Percentiles rank a stretch among this genome's conserved stretches.
phyloP scores from a whole-genome alignment of 2,888 invertebrate genomes.

The Hermaeophaga mercurialis region DNA sequence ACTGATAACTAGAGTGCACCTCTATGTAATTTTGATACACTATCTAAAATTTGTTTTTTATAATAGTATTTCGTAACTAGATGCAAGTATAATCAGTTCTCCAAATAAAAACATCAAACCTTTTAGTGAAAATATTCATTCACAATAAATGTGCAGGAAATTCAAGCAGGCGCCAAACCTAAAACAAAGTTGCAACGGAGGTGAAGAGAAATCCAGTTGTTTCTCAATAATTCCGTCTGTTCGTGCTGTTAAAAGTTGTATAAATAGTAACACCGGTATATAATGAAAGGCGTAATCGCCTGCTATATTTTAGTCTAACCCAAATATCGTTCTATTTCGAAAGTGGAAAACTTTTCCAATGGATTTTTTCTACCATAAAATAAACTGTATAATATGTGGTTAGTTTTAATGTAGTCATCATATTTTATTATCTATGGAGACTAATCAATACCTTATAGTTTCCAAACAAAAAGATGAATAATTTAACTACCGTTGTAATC shows the following conservation, averaged over 20 bases:
- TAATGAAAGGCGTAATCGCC: conserved; percentile 30
- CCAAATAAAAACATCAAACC: background rate
- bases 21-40: too few species aligned
- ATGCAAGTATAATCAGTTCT: background rate
- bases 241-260: conserved; percentile 7
- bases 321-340: conserved; percentile 42
- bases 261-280: conserved; percentile 25
- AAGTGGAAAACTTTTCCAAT: conserved; percentile 33
- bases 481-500: too few species aligned
- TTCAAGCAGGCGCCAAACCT: background rate
- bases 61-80: too few species aligned
- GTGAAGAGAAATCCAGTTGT: background rate
- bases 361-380: conserved; percentile 2
- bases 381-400: too few species aligned
- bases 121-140: background rate
- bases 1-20: too few species aligned
- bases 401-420: too few species aligned
- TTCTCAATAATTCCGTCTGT: conserved; percentile 1
- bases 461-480: too few species aligned
- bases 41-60: too few species aligned
- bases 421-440: too few species aligned
- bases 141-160: background rate
- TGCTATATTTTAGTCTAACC: conserved; percentile 39
- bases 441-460: too few species aligned
- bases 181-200: conserved; percentile 1